phyloP scores from a whole-genome alignment of 2,888 invertebrate genomes.

The Drosophila eohydei region DNA sequence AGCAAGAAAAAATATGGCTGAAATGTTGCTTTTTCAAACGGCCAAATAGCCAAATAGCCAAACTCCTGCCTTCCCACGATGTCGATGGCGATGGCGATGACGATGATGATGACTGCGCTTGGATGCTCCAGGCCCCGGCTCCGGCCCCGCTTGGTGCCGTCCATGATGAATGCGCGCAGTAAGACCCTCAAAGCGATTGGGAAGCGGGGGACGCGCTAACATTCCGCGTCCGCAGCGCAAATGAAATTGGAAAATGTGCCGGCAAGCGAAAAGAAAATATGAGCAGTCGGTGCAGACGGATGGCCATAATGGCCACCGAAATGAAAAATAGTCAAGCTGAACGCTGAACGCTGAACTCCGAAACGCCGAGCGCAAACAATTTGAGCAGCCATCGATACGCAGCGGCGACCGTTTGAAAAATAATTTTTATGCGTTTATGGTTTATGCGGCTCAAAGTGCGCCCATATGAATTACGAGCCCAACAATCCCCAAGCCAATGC shows the following conservation, averaged over 20 bases:
- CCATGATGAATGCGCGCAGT: constrained; percentile 72
- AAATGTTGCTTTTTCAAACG: constrained; percentile 79
- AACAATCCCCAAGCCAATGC: background rate
- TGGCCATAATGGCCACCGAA: constrained; percentile 61
- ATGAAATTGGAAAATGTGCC: constrained; percentile 79
- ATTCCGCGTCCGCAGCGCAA: constrained; percentile 76
- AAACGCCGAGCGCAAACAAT: constrained; percentile 64
- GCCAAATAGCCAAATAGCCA: constrained; percentile 47
- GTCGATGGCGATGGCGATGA: constrained; percentile 29
- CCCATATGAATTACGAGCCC: constrained; percentile 47
- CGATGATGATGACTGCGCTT: constrained; percentile 51
- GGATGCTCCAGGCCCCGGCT: constrained; percentile 28
- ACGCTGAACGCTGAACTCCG: background rate
- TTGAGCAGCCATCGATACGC: constrained; percentile 69
- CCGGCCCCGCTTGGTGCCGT: constrained; percentile 19
- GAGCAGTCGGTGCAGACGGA: constrained; percentile 47
- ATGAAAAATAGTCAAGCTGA: constrained; percentile 77
- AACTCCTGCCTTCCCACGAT: constrained; percentile 20
- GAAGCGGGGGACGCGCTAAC: constrained; percentile 53
- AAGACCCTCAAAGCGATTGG: constrained; percentile 29
- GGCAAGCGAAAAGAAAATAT: constrained; percentile 79
- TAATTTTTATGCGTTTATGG: constrained; percentile 75
- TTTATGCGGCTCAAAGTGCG: constrained; percentile 62
- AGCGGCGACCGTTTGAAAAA: constrained; percentile 62
- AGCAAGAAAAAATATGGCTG: constrained; percentile 79